These are phyloP conservation scores for Scotopteryx bipunctaria DNA, from an alignment of 2,888 invertebrate genomes.

Conservation along the genomic window DNA sequence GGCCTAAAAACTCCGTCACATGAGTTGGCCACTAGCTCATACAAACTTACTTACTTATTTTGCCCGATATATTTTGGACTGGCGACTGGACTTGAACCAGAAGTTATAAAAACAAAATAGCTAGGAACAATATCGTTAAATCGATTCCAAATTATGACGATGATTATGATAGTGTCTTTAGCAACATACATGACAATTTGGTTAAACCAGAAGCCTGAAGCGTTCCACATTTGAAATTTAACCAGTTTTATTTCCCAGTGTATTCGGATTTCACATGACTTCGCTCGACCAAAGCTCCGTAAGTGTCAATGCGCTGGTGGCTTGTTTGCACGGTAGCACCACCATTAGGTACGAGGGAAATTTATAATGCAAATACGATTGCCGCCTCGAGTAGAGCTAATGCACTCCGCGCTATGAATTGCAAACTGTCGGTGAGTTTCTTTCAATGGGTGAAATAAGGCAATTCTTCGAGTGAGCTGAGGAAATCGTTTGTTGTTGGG, in stretches of 20 bases:
- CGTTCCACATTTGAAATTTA: too few species aligned
- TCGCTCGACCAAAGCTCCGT: constrained; percentile 3
- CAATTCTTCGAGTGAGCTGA: constrained; percentile 15
- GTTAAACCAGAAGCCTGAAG: too few species aligned
- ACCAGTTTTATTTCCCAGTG: constrained; percentile 6
- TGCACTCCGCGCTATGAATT: constrained; percentile 77
- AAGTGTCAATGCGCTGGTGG: constrained; percentile 34
- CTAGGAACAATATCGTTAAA: too few species aligned
- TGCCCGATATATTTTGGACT: too few species aligned
- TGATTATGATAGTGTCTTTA: too few species aligned
- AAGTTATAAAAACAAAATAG: too few species aligned
- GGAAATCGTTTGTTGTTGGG: constrained; percentile 13
- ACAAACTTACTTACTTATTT: too few species aligned
- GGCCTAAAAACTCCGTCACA: too few species aligned
- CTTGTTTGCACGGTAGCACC: constrained; percentile 64
- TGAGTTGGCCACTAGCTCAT: too few species aligned
- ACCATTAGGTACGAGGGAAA: constrained; percentile 76
- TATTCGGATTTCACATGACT: constrained; percentile 8
- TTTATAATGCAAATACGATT: constrained; percentile 83
- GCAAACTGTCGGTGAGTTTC: constrained; percentile 67
- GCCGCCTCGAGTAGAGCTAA: constrained; percentile 70
- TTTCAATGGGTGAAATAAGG: constrained; percentile 60
- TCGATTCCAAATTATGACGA: too few species aligned
- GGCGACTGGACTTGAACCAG: too few species aligned
- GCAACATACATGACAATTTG: background rate